A percentile compares a stretch with the other conserved stretches of the same genome.
phyloP scores from a whole-genome alignment of 2,888 invertebrate genomes.

The Nephrotoma guestfalica region DNA sequence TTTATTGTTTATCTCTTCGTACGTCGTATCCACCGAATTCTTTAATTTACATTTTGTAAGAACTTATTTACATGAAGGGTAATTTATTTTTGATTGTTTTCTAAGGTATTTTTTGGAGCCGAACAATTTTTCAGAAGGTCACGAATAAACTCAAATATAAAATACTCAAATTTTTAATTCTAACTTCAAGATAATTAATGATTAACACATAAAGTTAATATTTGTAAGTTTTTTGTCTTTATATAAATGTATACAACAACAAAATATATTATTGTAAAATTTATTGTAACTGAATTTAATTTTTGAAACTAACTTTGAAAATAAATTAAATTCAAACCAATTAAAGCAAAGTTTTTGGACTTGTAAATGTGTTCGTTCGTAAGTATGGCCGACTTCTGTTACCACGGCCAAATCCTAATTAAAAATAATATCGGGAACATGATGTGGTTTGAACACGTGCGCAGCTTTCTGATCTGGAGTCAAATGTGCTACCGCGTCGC shows the following conservation, averaged over 20 bases:
- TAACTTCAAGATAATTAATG: not conserved
- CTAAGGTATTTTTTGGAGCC: not conserved
- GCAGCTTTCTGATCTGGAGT: conserved; percentile 12
- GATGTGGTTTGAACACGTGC: conserved; percentile 11
- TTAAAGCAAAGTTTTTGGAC: no score
- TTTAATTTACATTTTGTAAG: not conserved
- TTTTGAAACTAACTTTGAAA: not conserved
- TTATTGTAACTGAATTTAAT: not conserved
- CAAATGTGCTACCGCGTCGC: conserved; percentile 12
- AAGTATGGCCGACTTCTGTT: no score
- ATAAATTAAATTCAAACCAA: not conserved
- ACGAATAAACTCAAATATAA: not conserved
- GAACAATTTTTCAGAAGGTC: not conserved
- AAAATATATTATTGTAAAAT: not conserved
- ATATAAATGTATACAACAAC: not conserved
- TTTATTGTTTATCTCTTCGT: not conserved
- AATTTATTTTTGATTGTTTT: not conserved
- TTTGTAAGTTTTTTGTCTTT: not conserved
- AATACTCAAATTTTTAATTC: not conserved
- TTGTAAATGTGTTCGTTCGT: no score
- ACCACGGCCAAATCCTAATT: no score
- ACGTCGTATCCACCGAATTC: not conserved
- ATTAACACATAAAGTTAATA: not conserved
- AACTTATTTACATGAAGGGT: not conserved
- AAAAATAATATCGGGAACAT: no score